Conservation (phyloP, 1,140 invertebrate species). For the Ladona fulva region DNA sequence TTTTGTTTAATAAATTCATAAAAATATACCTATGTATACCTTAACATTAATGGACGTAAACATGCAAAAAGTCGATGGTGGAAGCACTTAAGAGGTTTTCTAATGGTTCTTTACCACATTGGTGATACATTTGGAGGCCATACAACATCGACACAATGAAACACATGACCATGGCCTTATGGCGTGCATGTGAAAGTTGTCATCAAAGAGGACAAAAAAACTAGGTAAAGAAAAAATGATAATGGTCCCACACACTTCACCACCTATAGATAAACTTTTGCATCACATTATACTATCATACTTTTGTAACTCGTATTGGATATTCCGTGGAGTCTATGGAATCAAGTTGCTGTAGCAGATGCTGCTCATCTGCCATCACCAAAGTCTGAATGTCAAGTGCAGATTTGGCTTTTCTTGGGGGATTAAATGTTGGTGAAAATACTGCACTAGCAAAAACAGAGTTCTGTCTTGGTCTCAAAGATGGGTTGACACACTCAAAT, state of each 20-base stretch:
- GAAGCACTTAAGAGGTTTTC: neutral
- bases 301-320: neutral
- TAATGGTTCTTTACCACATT: neutral
- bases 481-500: conserved; percentile 33
- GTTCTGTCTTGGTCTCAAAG: conserved; percentile 53
- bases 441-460: conserved; percentile 71
- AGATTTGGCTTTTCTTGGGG: conserved; percentile 64
- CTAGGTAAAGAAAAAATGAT: too few species aligned
- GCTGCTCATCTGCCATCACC: neutral
- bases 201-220: too few species aligned
- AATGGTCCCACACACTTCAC: neutral
- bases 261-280: neutral
- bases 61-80: neutral
- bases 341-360: neutral
- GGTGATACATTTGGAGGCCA: neutral
- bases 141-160: neutral
- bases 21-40: neutral
- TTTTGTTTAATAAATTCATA: neutral
- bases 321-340: neutral
- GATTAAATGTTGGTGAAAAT: conserved; percentile 42
- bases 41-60: neutral
- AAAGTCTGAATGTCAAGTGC: conserved; percentile 62
- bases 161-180: too few species aligned
- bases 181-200: too few species aligned
- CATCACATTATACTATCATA: neutral